phyloP scores from a whole-genome alignment of 2,113 vertebrate species.

The Vulpes vulpes region DNA sequence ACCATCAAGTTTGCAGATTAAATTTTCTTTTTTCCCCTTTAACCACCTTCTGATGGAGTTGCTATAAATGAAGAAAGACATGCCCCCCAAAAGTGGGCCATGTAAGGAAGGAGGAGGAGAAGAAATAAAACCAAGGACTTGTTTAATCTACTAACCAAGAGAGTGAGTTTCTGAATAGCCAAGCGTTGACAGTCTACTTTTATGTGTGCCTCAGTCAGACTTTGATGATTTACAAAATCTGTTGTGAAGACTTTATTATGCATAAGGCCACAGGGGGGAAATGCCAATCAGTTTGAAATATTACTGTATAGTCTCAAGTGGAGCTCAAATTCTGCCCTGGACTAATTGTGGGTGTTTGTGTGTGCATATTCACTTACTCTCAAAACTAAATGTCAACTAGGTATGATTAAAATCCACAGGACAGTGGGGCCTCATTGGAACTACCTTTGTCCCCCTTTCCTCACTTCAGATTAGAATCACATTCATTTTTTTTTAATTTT shows the following conservation, averaged over 20 bases:
- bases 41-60: background rate
- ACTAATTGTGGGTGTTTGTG: slow-evolving; percentile 57
- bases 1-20: slow-evolving; percentile 46
- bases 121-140: slow-evolving; percentile 15
- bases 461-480: background rate
- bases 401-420: slow-evolving; percentile 1
- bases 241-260: slow-evolving; percentile 78
- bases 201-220: slow-evolving; percentile 62
- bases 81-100: background rate
- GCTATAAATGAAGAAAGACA: slow-evolving; percentile 21
- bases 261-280: slow-evolving; percentile 65
- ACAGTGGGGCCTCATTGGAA: background rate
- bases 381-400: slow-evolving; percentile 24
- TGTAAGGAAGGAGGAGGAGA: background rate
- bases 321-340: slow-evolving; percentile 45
- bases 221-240: slow-evolving; percentile 77
- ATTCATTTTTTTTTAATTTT: too few species aligned
- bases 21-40: slow-evolving; percentile 38
- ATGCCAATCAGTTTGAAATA: slow-evolving; percentile 79
- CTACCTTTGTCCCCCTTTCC: background rate
- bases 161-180: slow-evolving; percentile 35
- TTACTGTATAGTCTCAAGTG: slow-evolving; percentile 67
- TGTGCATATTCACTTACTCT: background rate
- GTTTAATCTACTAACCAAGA: slow-evolving; percentile 54
- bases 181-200: slow-evolving; percentile 61